Evolutionary conservation across 2,797 vertebrate species (phyloP).

Genomic region (Aldrovandia affinis): DNA sequence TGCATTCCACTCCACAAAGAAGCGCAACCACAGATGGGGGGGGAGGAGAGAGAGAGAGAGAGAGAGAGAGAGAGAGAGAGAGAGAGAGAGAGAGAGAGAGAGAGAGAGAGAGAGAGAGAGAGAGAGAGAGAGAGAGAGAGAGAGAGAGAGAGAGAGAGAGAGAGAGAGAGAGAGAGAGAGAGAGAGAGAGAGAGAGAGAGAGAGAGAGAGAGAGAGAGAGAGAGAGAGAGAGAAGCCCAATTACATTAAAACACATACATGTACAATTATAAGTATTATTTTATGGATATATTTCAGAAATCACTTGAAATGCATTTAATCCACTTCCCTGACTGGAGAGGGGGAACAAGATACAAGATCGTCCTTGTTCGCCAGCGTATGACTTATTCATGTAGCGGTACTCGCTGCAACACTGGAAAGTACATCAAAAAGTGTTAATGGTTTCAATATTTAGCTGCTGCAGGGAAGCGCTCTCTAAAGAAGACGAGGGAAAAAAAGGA

Average conservation of each 20-base stretch:
- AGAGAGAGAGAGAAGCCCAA: slow-evolving; percentile 57
- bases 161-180: background rate
- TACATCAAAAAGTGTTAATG: slow-evolving; percentile 83
- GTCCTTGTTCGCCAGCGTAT: slow-evolving; percentile 41
- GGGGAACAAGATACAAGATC: slow-evolving; percentile 25
- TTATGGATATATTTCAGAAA: slow-evolving; percentile 9
- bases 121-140: slow-evolving; percentile 15
- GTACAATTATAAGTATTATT: background rate
- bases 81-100: slow-evolving; percentile 61
- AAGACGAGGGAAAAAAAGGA: slow-evolving; percentile 62
- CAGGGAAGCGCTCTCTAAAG: slow-evolving; percentile 77
- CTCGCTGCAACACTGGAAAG: slow-evolving; percentile 60
- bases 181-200: background rate
- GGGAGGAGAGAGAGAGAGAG: no score
- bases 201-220: slow-evolving; percentile 15
- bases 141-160: slow-evolving; percentile 56
- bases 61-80: background rate
- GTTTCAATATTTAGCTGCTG: slow-evolving; percentile 86
- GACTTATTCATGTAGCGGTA: slow-evolving; percentile 58
- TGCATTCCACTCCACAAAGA: background rate
- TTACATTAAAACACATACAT: background rate
- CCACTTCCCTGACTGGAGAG: slow-evolving; percentile 13
- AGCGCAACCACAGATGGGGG: background rate
- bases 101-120: background rate
- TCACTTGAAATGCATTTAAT: background rate